A percentile compares a stretch with the other conserved stretches of the same genome.
Evolutionary conservation across 2,113 vertebrate species (phyloP).

Genomic region (Stigmatopora argus): DNA sequence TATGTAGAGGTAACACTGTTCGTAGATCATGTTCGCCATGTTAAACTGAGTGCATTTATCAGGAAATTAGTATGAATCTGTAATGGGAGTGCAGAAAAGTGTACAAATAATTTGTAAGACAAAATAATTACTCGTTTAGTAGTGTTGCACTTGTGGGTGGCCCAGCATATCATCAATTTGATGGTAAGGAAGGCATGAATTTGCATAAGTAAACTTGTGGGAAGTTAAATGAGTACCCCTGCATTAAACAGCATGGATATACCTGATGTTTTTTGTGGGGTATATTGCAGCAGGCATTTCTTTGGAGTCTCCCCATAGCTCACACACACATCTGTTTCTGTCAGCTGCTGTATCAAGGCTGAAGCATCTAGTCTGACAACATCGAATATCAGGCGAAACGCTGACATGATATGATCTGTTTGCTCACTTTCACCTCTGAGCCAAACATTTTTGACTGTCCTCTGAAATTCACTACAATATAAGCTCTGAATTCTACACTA

Average conservation of each 20-base stretch:
- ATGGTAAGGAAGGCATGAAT: too few relatives aligned
- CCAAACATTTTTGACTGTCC: neutral
- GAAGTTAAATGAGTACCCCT: neutral
- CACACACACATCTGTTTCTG: constrained; percentile 1
- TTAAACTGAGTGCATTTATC: too few relatives aligned
- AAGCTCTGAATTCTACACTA: neutral
- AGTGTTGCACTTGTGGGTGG: neutral
- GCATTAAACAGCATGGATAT: neutral
- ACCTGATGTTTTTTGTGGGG: neutral
- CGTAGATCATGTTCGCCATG: too few relatives aligned
- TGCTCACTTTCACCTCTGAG: constrained; percentile 13
- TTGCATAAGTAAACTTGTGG: too few relatives aligned
- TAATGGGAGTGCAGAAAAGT: too few relatives aligned
- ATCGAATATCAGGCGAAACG: neutral
- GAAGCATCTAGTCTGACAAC: constrained; percentile 14
- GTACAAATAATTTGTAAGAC: too few relatives aligned
- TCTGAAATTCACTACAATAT: neutral
- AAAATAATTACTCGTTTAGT: too few relatives aligned
- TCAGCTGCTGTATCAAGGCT: constrained; percentile 20
- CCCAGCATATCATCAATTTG: neutral
- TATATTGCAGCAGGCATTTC: neutral
- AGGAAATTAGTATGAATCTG: too few relatives aligned
- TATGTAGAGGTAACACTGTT: too few relatives aligned
- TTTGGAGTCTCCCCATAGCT: neutral
- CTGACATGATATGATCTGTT: neutral